Percentiles rank a stretch among this genome's conserved stretches.
Evolutionary conservation across 2,888 invertebrate genomes (phyloP).

Genomic region (Spilosoma lubricipeda): DNA sequence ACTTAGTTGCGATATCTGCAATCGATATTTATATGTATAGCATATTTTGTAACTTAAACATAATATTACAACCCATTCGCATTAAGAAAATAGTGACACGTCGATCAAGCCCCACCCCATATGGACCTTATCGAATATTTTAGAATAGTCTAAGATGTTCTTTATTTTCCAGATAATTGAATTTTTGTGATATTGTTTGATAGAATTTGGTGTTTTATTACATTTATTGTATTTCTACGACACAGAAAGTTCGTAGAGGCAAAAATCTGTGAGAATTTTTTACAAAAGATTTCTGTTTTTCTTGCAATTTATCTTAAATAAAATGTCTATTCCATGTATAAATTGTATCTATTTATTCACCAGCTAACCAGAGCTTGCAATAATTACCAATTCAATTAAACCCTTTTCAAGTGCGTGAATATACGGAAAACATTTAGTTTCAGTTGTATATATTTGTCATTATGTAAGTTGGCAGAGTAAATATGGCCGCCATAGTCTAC

Average conservation of each 20-base stretch:
- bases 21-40: no score
- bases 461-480: no score
- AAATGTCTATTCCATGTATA: not conserved
- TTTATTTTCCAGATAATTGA: not conserved
- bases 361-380: not conserved
- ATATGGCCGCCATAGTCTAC: no score
- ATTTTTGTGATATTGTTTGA: not conserved
- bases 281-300: not conserved
- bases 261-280: not conserved
- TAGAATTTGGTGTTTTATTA: not conserved
- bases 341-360: not conserved
- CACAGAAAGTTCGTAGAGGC: not conserved
- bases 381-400: not conserved
- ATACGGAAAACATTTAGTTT: no score
- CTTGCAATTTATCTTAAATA: not conserved
- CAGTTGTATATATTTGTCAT: no score
- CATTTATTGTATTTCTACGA: no score
- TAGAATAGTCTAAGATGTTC: not conserved
- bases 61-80: no score
- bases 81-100: no score
- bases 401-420: not conserved
- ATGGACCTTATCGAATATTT: not conserved
- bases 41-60: not conserved
- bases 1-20: not conserved
- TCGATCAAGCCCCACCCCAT: no score